These are phyloP conservation scores for Thumatha senex DNA, from an alignment of 2,888 invertebrate species.

Conservation along the genomic window DNA sequence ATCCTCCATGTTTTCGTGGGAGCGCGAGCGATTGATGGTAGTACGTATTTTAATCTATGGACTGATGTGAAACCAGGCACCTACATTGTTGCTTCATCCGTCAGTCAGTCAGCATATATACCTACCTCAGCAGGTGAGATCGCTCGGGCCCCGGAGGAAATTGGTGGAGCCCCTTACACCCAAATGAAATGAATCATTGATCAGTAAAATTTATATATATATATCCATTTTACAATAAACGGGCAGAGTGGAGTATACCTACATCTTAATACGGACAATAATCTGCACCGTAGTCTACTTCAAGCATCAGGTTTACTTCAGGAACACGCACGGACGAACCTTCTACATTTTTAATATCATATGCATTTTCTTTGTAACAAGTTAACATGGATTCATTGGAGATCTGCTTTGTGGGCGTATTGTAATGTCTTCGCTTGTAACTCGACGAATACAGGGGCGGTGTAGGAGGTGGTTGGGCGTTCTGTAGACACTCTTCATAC, in stretches of 20 bases:
- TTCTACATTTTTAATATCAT: neutral
- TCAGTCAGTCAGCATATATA: too few relatives aligned
- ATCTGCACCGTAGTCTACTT: conserved; percentile 22
- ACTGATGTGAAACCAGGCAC: too few relatives aligned
- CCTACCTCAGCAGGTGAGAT: too few relatives aligned
- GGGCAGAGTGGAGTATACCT: neutral
- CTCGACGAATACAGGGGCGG: neutral
- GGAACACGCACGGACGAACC: neutral
- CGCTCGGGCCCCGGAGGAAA: too few relatives aligned
- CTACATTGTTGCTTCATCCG: too few relatives aligned
- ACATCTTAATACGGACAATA: neutral
- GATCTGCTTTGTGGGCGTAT: neutral
- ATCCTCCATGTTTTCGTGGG: too few relatives aligned
- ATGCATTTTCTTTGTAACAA: conserved; percentile 1
- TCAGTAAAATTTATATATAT: too few relatives aligned
- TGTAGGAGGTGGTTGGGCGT: neutral
- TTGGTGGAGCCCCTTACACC: too few relatives aligned
- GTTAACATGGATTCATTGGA: conserved; percentile 6
- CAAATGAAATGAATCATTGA: too few relatives aligned
- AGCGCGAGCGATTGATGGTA: too few relatives aligned
- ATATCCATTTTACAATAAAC: neutral
- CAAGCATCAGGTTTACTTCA: conserved; percentile 20
- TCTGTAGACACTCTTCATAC: conserved; percentile 24
- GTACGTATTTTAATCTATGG: too few relatives aligned
- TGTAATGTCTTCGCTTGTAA: conserved; percentile 2